These are phyloP conservation scores for Caenorhabditis sp. DNA, from an alignment of 2,888 invertebrate genomes.

Conservation along the genomic window DNA sequence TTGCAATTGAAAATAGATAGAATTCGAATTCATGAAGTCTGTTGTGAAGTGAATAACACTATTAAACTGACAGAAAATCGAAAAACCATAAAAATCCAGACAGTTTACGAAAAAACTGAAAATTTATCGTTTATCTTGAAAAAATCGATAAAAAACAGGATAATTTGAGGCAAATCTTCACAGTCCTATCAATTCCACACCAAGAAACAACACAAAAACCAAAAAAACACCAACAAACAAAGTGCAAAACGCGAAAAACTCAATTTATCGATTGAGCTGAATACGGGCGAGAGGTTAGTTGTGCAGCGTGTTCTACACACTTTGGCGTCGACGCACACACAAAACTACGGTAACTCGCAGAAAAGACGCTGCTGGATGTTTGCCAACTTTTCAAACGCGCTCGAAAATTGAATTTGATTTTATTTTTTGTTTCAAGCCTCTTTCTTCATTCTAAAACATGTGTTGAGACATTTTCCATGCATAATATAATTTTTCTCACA, in stretches of 20 bases:
- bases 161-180: background rate
- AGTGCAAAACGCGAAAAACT: background rate
- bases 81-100: no score
- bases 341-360: slow-evolving; percentile 19
- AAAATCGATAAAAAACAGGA: background rate
- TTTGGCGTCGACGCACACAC: slow-evolving; percentile 16
- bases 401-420: slow-evolving; percentile 25
- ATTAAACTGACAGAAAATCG: no score
- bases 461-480: background rate
- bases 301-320: slow-evolving; percentile 39
- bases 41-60: no score
- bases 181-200: background rate
- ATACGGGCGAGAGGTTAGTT: slow-evolving; percentile 33
- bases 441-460: background rate
- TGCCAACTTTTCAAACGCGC: slow-evolving; percentile 8
- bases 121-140: no score
- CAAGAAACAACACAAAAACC: background rate
- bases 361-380: slow-evolving; percentile 8
- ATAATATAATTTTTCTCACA: background rate
- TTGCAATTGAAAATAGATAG: no score
- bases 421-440: background rate
- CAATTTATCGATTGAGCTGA: slow-evolving; percentile 24
- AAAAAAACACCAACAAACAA: background rate
- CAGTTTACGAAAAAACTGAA: no score
- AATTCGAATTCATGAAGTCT: no score